Conservation (phyloP, 1,140 invertebrate genomes). For the Drosophila simulans region DNA sequence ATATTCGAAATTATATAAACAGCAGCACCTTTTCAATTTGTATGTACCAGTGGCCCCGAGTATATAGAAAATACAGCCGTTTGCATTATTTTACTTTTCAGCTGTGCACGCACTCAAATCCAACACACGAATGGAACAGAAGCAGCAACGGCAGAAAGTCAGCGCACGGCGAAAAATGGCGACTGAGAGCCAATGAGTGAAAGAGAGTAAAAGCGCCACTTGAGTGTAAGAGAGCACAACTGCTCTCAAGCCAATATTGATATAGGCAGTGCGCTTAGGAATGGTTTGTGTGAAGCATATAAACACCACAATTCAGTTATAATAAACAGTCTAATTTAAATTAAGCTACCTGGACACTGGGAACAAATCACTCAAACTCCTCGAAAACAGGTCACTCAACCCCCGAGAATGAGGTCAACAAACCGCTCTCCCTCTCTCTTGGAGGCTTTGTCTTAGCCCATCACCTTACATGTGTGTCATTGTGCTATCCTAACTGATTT, state of each 20-base stretch:
- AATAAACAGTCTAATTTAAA: background rate
- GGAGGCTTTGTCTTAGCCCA: background rate
- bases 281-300: background rate
- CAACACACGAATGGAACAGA: slow-evolving; percentile 63
- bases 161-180: slow-evolving; percentile 30
- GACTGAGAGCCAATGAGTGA: slow-evolving; percentile 31
- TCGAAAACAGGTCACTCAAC: slow-evolving; percentile 75
- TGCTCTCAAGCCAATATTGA: slow-evolving; percentile 1
- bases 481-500: slow-evolving; percentile 27
- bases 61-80: slow-evolving; percentile 53
- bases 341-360: background rate
- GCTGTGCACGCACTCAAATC: slow-evolving; percentile 76
- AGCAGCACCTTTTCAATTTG: slow-evolving; percentile 57
- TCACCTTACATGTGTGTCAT: slow-evolving; percentile 4
- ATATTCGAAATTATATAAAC: slow-evolving; percentile 63
- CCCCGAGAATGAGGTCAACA: slow-evolving; percentile 75
- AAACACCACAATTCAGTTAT: background rate
- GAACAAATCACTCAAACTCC: slow-evolving; percentile 35
- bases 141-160: slow-evolving; percentile 9
- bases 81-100: slow-evolving; percentile 48
- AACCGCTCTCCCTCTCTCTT: slow-evolving; percentile 42
- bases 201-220: slow-evolving; percentile 18
- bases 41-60: slow-evolving; percentile 49
- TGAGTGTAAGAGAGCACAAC: slow-evolving; percentile 37
- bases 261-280: background rate